These are phyloP conservation scores for Drosophila putrida DNA, from an alignment of 2,888 invertebrate species.

Conservation along the genomic window DNA sequence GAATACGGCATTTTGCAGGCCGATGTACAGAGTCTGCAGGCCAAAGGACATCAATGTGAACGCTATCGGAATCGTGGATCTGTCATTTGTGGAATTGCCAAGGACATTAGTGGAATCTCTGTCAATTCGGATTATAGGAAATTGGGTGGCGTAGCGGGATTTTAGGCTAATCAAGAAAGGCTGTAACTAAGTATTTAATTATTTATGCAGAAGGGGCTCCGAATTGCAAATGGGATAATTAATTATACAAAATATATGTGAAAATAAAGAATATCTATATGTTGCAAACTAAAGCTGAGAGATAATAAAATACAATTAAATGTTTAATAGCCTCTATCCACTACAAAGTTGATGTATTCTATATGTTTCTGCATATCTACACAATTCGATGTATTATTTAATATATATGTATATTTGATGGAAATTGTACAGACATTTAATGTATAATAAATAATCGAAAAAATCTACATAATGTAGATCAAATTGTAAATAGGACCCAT, in stretches of 20 bases:
- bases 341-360: no score
- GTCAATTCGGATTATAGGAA: conserved; percentile 94
- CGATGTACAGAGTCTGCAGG: conserved; percentile 88
- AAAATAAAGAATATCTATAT: no score
- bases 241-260: neutral
- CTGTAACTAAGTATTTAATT: neutral
- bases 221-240: no score
- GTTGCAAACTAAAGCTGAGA: no score
- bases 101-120: conserved; percentile 87
- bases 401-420: no score
- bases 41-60: conserved; percentile 89
- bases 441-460: no score
- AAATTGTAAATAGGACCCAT: neutral
- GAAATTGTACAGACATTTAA: no score
- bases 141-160: conserved; percentile 91
- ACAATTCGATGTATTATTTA: no score
- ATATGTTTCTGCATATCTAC: no score
- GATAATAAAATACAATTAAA: no score
- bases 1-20: conserved; percentile 88
- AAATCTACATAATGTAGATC: neutral
- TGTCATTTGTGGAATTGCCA: conserved; percentile 90
- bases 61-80: conserved; percentile 89
- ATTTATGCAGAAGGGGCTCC: no score
- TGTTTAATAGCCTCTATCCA: no score
- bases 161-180: conserved; percentile 74